These are phyloP conservation scores for Halisarca cf. caerulea DNA, from an alignment of 37 sponge, comb jelly and placozoan genomes.

Conservation along the genomic window DNA sequence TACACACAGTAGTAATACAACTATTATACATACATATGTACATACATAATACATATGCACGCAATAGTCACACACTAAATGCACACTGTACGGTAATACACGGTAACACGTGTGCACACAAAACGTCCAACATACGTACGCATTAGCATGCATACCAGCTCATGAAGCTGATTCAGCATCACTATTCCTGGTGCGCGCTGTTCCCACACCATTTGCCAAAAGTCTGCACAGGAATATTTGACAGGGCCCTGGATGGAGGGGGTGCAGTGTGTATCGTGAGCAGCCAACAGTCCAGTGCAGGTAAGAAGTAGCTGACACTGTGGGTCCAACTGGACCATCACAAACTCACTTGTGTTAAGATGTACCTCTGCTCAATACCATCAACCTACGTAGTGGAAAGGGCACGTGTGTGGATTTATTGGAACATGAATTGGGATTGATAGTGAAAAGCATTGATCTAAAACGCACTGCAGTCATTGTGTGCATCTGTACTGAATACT, in stretches of 20 bases:
- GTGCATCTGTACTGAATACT: no score
- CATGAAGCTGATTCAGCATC: slow-evolving; percentile 87
- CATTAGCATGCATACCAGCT: slow-evolving; percentile 32
- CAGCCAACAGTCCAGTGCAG: neutral
- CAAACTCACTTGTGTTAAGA: slow-evolving; percentile 55
- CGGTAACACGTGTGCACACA: no score
- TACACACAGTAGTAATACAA: neutral
- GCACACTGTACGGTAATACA: no score
- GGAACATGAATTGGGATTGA: no score
- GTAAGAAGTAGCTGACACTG: neutral
- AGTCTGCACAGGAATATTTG: slow-evolving; percentile 62
- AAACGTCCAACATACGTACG: neutral
- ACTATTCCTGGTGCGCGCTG: slow-evolving; percentile 72
- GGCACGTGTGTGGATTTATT: no score
- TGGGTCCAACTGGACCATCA: neutral
- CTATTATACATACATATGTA: neutral
- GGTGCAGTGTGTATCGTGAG: no score
- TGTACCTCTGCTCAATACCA: slow-evolving; percentile 56
- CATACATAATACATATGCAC: neutral
- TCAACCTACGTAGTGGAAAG: no score
- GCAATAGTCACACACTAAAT: no score
- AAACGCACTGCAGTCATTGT: neutral
- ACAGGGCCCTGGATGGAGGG: slow-evolving; percentile 86
- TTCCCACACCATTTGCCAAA: slow-evolving; percentile 98
- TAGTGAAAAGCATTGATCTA: no score